Evolutionary conservation across 2,888 invertebrate genomes (phyloP), one percentile per base, ranked within the genome.

Genomic region (Gymnoscelis rufifasciata): DNA sequence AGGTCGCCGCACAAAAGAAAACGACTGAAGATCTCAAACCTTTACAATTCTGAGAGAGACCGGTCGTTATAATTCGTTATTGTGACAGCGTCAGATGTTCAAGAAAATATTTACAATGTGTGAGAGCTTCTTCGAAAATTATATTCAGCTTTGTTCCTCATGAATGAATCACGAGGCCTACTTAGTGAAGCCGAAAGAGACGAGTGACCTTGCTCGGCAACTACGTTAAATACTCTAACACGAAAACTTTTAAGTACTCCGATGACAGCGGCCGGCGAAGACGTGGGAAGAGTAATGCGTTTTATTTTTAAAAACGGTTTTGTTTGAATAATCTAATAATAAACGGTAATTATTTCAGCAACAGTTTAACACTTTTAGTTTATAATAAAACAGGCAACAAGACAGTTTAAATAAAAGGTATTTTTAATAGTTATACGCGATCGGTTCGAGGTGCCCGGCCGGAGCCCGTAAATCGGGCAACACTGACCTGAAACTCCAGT

Each of bases 401-500:
- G 35, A 19, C 35, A 35, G 35, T 35, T 19, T 35, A 19, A 35
- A 29, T 29, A 11, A 10, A 58, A 59, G 44, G 60, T 62, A 31
- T 38, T 62, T 65, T 59, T 59, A 66, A 54, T 59, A 51, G 60
- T 57, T 63, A 57, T 54, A 49, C 56, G 52, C 56, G 51, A 58
- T 62, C 28, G 24, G 29, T 40, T 51, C 47, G 56, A 52, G 51
- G 57, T 58, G 60, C 52, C 47, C 55, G 52, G 47, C 29, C 15
- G 28, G 57, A 62, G 64, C 64, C 66, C 72, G 58, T 72, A 71
- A 72, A 71, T 68, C 63, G 48, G 58, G 54, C 63, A 57, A 60
- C 57, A 62, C 64, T 68, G 70, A 69, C 72, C 70, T 59, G 64
- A 52, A 69, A 60, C 66, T 69, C 72, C 62, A 68, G 61, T 71